phyloP scores from a whole-genome alignment of 1,140 invertebrate species.

The Drosophila persimilis region DNA sequence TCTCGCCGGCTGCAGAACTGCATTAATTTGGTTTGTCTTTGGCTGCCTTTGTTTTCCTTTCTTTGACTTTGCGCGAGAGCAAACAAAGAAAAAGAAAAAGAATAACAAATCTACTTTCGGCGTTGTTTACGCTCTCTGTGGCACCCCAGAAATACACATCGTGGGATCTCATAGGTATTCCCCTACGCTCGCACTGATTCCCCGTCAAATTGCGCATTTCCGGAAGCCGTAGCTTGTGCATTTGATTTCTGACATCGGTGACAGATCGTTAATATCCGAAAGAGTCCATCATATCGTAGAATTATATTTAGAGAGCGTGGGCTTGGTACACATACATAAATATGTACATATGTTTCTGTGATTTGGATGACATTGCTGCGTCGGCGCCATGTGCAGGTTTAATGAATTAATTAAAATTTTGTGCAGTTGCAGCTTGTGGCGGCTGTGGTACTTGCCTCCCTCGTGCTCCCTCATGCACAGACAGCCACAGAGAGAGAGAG shows the following conservation, averaged over 20 bases:
- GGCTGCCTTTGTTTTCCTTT: slow-evolving; percentile 36
- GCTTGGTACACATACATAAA: not conserved
- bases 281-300: slow-evolving; percentile 7
- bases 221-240: slow-evolving; percentile 42
- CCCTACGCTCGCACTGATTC: slow-evolving; percentile 11
- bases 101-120: slow-evolving; percentile 14
- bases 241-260: slow-evolving; percentile 38
- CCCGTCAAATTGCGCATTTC: slow-evolving; percentile 68
- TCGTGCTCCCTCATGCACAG: no score
- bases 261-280: slow-evolving; percentile 48
- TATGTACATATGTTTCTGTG: slow-evolving; percentile 14
- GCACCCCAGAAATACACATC: slow-evolving; percentile 35
- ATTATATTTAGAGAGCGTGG: slow-evolving; percentile 25
- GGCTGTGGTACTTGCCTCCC: no score
- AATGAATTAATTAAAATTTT: slow-evolving; percentile 76
- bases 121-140: slow-evolving; percentile 37
- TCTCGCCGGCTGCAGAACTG: slow-evolving; percentile 59
- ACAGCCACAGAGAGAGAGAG: no score
- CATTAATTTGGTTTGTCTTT: slow-evolving; percentile 58
- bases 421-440: slow-evolving; percentile 19
- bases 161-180: slow-evolving; percentile 22
- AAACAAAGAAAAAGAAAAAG: slow-evolving; percentile 16
- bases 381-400: slow-evolving; percentile 68
- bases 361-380: slow-evolving; percentile 29
- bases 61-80: slow-evolving; percentile 28